phyloP scores from a whole-genome alignment of 92 coral and sea anemone species.

The Phenganax marumi region DNA sequence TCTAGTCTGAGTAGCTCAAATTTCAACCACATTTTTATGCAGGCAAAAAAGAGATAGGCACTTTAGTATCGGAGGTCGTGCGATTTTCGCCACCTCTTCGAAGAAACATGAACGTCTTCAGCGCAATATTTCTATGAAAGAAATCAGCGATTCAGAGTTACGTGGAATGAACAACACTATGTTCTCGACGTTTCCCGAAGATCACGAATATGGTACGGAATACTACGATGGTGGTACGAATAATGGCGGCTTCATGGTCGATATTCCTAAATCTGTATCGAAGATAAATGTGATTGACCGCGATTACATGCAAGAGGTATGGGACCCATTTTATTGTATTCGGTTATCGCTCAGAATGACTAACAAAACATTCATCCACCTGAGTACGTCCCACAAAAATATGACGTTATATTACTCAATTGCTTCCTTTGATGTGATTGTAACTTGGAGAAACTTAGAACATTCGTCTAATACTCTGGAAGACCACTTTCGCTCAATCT shows the following conservation, averaged over 20 bases:
- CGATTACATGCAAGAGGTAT: conserved; percentile 9
- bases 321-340: not conserved
- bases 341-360: no score
- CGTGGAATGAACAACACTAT: conserved; percentile 10
- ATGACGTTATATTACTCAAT: no score
- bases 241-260: not conserved
- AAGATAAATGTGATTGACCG: not conserved
- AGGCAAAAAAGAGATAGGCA: not conserved
- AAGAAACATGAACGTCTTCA: not conserved
- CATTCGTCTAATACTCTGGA: not conserved
- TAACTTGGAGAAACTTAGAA: not conserved
- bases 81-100: not conserved
- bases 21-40: not conserved
- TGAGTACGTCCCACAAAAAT: no score
- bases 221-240: not conserved
- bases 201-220: not conserved
- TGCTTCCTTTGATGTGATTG: not conserved
- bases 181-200: not conserved
- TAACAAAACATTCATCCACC: no score
- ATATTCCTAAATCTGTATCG: not conserved
- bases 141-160: not conserved
- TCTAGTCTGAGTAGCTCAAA: not conserved
- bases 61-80: conserved; percentile 13
- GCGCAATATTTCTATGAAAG: conserved; percentile 10
- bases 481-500: not conserved